These are phyloP conservation scores for Argyra leucocephala DNA, from an alignment of 2,888 invertebrate species.

Conservation along the genomic window DNA sequence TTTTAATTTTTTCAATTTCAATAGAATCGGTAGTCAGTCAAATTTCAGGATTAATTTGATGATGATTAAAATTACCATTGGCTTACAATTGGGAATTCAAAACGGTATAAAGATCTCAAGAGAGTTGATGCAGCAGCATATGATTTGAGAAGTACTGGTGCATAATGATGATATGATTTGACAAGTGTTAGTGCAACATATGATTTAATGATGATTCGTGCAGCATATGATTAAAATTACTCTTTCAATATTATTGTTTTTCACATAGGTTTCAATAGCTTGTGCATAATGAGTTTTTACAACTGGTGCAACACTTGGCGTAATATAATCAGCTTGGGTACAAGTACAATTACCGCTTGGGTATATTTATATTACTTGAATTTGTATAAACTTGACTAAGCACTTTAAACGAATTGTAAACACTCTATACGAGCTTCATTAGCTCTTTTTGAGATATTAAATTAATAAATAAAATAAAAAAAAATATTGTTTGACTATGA, in stretches of 20 bases:
- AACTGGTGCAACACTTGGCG: slow-evolving; percentile 24
- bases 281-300: slow-evolving; percentile 19
- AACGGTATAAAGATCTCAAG: background rate
- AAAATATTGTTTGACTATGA: slow-evolving; percentile 45
- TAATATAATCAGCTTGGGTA: slow-evolving; percentile 34
- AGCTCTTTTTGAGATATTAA: too few species aligned
- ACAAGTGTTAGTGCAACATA: background rate
- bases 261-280: slow-evolving; percentile 16
- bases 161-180: background rate
- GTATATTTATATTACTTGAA: too few species aligned
- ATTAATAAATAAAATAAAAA: too few species aligned
- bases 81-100: background rate
- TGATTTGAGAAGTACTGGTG: background rate
- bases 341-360: too few species aligned
- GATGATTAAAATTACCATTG: background rate
- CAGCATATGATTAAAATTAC: background rate
- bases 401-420: too few species aligned
- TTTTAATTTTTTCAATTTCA: background rate
- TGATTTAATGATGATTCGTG: background rate
- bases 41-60: background rate
- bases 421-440: too few species aligned
- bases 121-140: background rate
- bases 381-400: too few species aligned
- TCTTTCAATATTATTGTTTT: slow-evolving; percentile 11
- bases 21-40: background rate